Percentiles rank a stretch among this genome's conserved stretches.
phyloP scores from a whole-genome alignment of 2,113 vertebrate species.

The Regulus satrapa region DNA sequence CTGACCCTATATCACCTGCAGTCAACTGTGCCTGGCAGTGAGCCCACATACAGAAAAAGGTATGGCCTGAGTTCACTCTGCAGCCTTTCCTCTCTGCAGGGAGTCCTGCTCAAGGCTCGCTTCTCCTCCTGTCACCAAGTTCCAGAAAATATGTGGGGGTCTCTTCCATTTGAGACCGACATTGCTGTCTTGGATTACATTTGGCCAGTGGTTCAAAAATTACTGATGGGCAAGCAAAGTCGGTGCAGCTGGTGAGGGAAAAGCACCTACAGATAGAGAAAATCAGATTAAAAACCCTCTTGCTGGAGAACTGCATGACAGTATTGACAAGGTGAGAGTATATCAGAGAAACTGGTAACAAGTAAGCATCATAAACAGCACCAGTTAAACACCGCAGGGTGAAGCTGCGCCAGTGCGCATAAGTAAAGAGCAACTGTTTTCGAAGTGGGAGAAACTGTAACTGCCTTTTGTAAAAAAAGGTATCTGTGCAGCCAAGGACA shows the following conservation, averaged over 20 bases:
- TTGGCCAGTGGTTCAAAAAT: background rate
- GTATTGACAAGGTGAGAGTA: constrained; percentile 13
- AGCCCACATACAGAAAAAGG: rapidly evolving
- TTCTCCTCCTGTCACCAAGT: background rate
- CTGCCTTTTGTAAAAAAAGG: background rate
- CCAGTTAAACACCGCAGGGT: background rate
- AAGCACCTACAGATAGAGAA: background rate
- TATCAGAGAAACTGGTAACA: background rate
- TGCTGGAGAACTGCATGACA: background rate
- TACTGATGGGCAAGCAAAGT: background rate
- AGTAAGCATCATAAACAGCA: background rate
- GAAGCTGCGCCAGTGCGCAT: background rate
- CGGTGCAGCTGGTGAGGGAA: background rate
- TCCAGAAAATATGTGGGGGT: background rate
- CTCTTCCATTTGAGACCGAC: background rate
- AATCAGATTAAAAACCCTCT: background rate
- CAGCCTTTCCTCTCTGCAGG: background rate
- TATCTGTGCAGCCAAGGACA: constrained; percentile 45
- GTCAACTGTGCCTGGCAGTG: rapidly evolving
- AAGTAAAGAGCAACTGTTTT: constrained; percentile 32
- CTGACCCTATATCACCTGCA: background rate
- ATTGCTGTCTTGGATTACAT: background rate
- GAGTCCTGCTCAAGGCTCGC: rapidly evolving
- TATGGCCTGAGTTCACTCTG: background rate
- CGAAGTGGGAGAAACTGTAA: background rate